Evolutionary conservation across 1,140 invertebrate species (phyloP), one percentile per base, ranked within the genome.

Genomic region (Pogonomyrmex barbatus): DNA sequence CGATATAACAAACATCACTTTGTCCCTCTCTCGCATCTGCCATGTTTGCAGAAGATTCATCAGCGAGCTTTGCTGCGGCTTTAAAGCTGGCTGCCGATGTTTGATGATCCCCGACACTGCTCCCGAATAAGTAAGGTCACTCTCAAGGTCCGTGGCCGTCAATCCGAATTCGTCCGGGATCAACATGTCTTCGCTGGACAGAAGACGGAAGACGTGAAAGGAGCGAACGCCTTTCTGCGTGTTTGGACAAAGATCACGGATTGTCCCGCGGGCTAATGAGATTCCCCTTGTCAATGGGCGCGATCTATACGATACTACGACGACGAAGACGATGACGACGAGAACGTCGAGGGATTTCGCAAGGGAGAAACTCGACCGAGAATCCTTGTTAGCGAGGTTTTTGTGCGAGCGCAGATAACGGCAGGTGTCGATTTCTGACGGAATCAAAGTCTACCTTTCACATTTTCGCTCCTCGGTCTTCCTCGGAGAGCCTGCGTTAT

Each of bases 161-260:
- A 90, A 90, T 90, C 86, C 54, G 75, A 87, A 76, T 90, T 0
- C 68, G 81, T 83, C 78, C 52, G 67, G 88, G 88, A 90, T 90
- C 88, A 90, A 60, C 79, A 17, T 73, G 79, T 89, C 89, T 79
- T 75, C 58, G 65, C 54, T 14, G 70, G 89, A 79, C 54, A 62
- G 73, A 79, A 87, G 70, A 73, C 73, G 60, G 60, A 45, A 17
- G 54, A 83, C 47, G 78, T 78, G 39, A 71, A 82, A 76, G 36
- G 79, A 81, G 47, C 52, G 58, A 58, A 78, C 58, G 71, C 84
- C 65, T 87, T 73, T 54, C 87, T 78, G 77, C 52, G 71, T 90
- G 89, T 90, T 90, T 90, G 89, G 77, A 88, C 89, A 90, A 90
- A 90, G 89, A 90, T 90, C 89, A 88, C 83, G 82, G 70, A 87